These are phyloP conservation scores for Megaustenia siamemsis DNA, from an alignment of 2,888 invertebrate genomes.

Conservation along the genomic window DNA sequence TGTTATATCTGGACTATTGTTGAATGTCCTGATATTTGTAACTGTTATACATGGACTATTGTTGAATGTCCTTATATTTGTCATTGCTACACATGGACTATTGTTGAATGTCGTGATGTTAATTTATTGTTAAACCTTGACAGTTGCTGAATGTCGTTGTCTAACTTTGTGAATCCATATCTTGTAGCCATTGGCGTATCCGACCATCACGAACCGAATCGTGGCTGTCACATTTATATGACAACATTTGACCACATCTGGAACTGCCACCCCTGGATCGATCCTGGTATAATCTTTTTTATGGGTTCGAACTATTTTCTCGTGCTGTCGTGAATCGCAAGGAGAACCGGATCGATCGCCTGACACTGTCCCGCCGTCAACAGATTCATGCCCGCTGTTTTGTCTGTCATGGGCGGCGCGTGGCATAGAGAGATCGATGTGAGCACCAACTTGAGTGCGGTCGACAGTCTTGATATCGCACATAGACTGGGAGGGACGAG, in stretches of 20 bases:
- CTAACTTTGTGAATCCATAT: conserved; percentile 60
- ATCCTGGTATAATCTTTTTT: conserved; percentile 12
- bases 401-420: not conserved
- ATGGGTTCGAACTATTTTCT: not conserved
- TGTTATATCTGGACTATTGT: no score
- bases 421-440: not conserved
- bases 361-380: no score
- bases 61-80: no score
- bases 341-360: not conserved
- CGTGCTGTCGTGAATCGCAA: not conserved
- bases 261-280: conserved; percentile 50
- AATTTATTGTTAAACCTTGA: no score
- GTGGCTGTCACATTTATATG: conserved; percentile 55
- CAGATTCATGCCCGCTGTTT: not conserved
- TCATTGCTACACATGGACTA: no score
- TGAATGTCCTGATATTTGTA: no score
- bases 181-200: conserved; percentile 71
- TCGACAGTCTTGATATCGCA: conserved; percentile 59
- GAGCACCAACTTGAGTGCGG: not conserved
- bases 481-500: conserved; percentile 60
- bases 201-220: conserved; percentile 62
- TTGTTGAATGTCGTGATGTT: no score
- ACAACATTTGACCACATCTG: conserved; percentile 51
- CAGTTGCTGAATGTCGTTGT: no score
- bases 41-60: no score